phyloP scores from a whole-genome alignment of 2,797 vertebrate species.

The Squalus acanthias region DNA sequence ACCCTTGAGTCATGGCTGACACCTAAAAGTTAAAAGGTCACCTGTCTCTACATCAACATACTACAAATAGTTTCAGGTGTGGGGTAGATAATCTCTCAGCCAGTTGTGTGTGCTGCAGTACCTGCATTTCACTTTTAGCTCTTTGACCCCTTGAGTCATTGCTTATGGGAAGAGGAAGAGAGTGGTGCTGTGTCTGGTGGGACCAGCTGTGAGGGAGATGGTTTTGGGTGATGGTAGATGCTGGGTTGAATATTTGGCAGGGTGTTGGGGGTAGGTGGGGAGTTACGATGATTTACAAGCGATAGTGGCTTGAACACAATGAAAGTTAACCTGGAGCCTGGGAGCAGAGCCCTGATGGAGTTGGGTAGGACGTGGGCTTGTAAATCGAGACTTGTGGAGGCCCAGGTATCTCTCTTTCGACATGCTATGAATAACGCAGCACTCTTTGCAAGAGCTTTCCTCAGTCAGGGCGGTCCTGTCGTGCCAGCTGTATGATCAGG shows the following conservation, averaged over 20 bases:
- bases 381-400: neutral
- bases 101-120: neutral
- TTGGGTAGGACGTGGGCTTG: neutral
- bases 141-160: neutral
- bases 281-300: neutral
- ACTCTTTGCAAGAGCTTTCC: neutral
- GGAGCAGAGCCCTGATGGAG: neutral
- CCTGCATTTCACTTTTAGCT: neutral
- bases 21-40: neutral
- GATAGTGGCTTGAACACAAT: neutral
- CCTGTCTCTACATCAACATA: neutral
- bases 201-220: neutral
- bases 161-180: neutral
- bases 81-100: neutral
- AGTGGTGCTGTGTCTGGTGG: neutral
- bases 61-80: neutral
- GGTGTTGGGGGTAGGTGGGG: too few species aligned
- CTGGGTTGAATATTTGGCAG: neutral
- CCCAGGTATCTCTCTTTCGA: neutral
- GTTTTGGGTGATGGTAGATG: neutral
- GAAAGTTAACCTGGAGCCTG: neutral
- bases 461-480: neutral
- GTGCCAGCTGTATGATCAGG: neutral
- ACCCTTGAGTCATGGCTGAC: neutral
- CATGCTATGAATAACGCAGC: neutral